phyloP scores from a whole-genome alignment of 1,140 invertebrate species.

The Drosophila ananassae region DNA sequence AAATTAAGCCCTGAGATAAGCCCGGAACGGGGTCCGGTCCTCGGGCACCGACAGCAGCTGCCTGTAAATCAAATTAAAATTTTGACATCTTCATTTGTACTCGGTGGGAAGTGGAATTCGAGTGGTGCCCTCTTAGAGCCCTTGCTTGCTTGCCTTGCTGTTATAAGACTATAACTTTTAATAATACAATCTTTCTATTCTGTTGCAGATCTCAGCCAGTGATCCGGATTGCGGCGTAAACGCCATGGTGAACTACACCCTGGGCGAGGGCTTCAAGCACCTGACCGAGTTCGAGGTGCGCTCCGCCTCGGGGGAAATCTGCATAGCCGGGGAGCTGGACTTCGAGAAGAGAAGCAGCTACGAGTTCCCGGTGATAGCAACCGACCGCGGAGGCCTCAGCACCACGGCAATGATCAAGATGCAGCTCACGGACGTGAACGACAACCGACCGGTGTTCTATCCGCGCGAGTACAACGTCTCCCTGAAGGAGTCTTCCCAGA shows the following conservation, averaged over 20 bases:
- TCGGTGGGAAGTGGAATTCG: slow-evolving; percentile 3
- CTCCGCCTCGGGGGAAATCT: slow-evolving; percentile 94
- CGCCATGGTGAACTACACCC: slow-evolving; percentile 96
- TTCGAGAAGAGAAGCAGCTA: slow-evolving; percentile 93
- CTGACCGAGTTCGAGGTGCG: slow-evolving; percentile 91
- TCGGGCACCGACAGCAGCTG: slow-evolving; percentile 5
- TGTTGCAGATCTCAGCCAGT: slow-evolving; percentile 93
- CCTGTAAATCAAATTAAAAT: slow-evolving; percentile 80
- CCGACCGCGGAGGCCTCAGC: slow-evolving; percentile 96
- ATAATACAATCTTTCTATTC: slow-evolving; percentile 14
- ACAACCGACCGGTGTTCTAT: slow-evolving; percentile 95
- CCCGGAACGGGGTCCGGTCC: slow-evolving; percentile 10
- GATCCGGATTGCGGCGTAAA: slow-evolving; percentile 98
- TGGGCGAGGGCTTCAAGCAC: slow-evolving; percentile 89
- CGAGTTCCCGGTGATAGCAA: slow-evolving; percentile 97
- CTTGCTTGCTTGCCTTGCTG: too few species aligned
- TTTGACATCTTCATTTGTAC: slow-evolving; percentile 81
- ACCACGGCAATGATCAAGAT: slow-evolving; percentile 96
- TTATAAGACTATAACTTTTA: too few species aligned
- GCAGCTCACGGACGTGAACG: slow-evolving; percentile 95
- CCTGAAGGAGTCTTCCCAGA: slow-evolving; percentile 88
- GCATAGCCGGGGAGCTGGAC: slow-evolving; percentile 92
- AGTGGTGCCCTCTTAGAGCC: background rate
- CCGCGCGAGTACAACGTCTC: slow-evolving; percentile 95
- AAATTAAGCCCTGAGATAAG: slow-evolving; percentile 72